Evolutionary conservation across 2,113 vertebrate species (phyloP), one percentile per base, ranked within the genome.

Genomic region (Neogobius melanostomus): DNA sequence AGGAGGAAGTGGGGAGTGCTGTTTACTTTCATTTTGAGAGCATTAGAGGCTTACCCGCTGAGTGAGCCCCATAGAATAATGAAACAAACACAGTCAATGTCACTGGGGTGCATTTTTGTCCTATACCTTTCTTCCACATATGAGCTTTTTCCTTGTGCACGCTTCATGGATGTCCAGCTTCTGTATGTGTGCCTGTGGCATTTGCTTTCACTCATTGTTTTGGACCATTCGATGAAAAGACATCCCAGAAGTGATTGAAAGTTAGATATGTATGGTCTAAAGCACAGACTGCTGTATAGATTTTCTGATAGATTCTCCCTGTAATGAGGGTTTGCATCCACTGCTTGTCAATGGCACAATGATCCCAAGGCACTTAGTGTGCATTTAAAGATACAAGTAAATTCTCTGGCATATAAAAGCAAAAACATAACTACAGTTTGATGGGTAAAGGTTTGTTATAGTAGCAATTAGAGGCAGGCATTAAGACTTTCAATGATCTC

Each of bases 1-100:
- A 76, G n/a, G 8, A 86, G 60, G 68, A 71, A 68, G 79, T 62
- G 69, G 73, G 65, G 68, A 71, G 56, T 67, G 64, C 68, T 85
- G 77, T 87, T 87, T 87, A 74, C 79, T 85, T 89, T 87, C 74
- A 88, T 87, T 88, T 82, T 83, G 82, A 84, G 73, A 76, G 85
- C 65, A 87, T 85, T 85, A 88, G 53, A 74, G 68, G 81, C 71
- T 74, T 69, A 73, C 44, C 64, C 5, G 47, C 62, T 16, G 50
- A 56, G 75, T 72, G 73, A 80, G 82, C 70, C 28, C 21, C 0
- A 72, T 57, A 56, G 78, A 54, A 53, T 74, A 73, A 85, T 74
- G 75, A 74, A 79, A 68, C 66, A 85, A 86, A 85, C 80, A 89
- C 62, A 45, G 44, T 50, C 65, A 75, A 79, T 64, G 72, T 76